Evolutionary conservation across 2,113 vertebrate species (phyloP).

Genomic region (Psophia crepitans): DNA sequence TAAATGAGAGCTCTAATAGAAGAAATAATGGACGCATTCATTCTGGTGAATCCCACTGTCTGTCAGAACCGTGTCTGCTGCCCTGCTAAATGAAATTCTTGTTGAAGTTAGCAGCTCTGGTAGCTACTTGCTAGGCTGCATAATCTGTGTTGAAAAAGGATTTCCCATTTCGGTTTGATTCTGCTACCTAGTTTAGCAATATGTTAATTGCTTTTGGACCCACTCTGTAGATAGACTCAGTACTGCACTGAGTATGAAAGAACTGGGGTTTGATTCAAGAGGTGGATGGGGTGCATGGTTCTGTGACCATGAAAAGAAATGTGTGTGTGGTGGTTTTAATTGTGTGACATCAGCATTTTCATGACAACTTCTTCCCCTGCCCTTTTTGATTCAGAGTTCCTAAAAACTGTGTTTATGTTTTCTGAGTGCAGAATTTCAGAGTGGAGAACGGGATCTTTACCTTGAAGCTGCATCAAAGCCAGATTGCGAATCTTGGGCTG

Average conservation of each 20-base stretch:
- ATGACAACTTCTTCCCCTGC: neutral
- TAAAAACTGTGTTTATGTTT: slow-evolving; percentile 43
- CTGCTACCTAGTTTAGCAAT: slow-evolving; percentile 27
- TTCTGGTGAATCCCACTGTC: slow-evolving; percentile 4
- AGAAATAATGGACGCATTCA: slow-evolving; percentile 16
- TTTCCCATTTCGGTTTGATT: slow-evolving; percentile 39
- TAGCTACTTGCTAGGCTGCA: slow-evolving; percentile 17
- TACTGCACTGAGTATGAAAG: neutral
- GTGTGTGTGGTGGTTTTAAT: slow-evolving; percentile 52
- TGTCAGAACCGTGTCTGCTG: neutral
- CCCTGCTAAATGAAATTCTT: slow-evolving; percentile 21
- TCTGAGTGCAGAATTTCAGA: slow-evolving; percentile 67
- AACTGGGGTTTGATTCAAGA: neutral
- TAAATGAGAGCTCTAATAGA: slow-evolving; percentile 32
- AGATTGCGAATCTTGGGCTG: slow-evolving; percentile 26
- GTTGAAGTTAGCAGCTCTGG: slow-evolving; percentile 8
- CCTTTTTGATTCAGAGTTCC: neutral
- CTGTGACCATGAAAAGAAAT: slow-evolving; percentile 36
- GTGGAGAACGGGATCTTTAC: slow-evolving; percentile 32
- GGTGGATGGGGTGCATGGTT: neutral
- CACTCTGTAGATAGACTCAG: slow-evolving; percentile 37
- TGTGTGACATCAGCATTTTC: slow-evolving; percentile 65
- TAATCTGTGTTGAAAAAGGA: neutral
- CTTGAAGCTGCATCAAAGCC: slow-evolving; percentile 41
- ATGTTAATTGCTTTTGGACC: slow-evolving; percentile 56